phyloP scores from a whole-genome alignment of 2,797 vertebrate species.

The Miichthys miiuy region DNA sequence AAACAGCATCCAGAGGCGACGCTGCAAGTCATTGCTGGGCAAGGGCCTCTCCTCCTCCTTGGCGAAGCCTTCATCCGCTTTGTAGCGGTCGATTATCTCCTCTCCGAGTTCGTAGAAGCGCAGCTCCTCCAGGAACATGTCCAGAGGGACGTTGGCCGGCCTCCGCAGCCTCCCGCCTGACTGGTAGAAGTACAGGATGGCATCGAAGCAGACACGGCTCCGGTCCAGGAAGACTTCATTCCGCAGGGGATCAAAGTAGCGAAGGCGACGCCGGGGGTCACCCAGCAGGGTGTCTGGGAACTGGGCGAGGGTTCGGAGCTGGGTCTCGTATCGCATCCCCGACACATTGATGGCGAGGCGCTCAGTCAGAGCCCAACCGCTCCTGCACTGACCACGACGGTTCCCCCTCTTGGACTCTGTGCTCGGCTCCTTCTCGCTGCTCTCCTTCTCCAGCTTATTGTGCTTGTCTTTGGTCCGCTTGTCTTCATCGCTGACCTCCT shows the following conservation, averaged over 20 bases:
- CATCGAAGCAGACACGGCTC: conserved; percentile 92
- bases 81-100: conserved; percentile 89
- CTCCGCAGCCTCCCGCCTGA: conserved; percentile 91
- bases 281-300: conserved; percentile 94
- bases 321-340: conserved; percentile 93
- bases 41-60: conserved; percentile 87
- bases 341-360: conserved; percentile 95
- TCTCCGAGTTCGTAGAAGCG: conserved; percentile 93
- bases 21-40: conserved; percentile 84
- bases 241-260: conserved; percentile 91
- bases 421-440: conserved; percentile 50
- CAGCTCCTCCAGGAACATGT: conserved; percentile 95
- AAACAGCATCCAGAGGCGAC: conserved; percentile 92
- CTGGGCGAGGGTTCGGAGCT: conserved; percentile 90
- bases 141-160: conserved; percentile 91
- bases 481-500: conserved; percentile 65
- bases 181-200: conserved; percentile 97
- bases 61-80: conserved; percentile 92
- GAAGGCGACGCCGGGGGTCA: conserved; percentile 87
- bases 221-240: conserved; percentile 95
- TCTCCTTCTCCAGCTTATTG: conserved; percentile 76
- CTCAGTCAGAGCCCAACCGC: conserved; percentile 79
- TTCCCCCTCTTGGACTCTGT: conserved; percentile 37
- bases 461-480: conserved; percentile 74
- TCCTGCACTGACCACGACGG: conserved; percentile 55